Evolutionary conservation across 2,797 vertebrate genomes (phyloP), one percentile per base, ranked within the genome.

Genomic region (Channallabes apus): DNA sequence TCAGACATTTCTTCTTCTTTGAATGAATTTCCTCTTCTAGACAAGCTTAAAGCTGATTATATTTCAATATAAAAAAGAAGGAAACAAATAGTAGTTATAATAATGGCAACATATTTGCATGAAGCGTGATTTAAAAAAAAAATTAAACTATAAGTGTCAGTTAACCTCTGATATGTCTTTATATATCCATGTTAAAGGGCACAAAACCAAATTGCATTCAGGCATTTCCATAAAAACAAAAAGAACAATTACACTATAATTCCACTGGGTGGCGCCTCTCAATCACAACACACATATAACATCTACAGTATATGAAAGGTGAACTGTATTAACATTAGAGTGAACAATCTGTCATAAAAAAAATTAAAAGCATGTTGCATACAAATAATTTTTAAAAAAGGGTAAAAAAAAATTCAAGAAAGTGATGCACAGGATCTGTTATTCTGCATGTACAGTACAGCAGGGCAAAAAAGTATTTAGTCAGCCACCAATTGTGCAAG

Each of bases 241-340:
- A 29, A 27, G 22, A 29, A 76, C 54, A 76, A 29, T 71, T 41
- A n/a, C 54, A 27, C n/a, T 35, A 59, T 59, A 27, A 17, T 20
- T 54, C 83, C 83, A 78, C 83, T 68, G 24, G 83, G 73, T n/a
- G 83, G 73, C 75, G 51, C 73, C 41, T 35, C 51, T 78, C 64
- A 84, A 32, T 77, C 67, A 41, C 22, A 2, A 67, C 72, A 51
- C 38, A 29, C 18, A 29, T 20, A n/a, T 64, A 27, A 72, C 14
- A 29, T 32, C 64, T 12, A 51, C 46, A 51, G 46, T 51, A 51
- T 51, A 15, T 46, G 12, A 72, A 72, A 46, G 27, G 20, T 17
- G 22, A 18, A 5, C 14, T 9, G 6, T 38, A 46, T 24, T 72
- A 41, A 54, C 41, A 29, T 9, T n/a, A 32, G 1, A 2, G 17